Conservation (phyloP, 2,888 invertebrate genomes). For the Ceramica pisi region DNA sequence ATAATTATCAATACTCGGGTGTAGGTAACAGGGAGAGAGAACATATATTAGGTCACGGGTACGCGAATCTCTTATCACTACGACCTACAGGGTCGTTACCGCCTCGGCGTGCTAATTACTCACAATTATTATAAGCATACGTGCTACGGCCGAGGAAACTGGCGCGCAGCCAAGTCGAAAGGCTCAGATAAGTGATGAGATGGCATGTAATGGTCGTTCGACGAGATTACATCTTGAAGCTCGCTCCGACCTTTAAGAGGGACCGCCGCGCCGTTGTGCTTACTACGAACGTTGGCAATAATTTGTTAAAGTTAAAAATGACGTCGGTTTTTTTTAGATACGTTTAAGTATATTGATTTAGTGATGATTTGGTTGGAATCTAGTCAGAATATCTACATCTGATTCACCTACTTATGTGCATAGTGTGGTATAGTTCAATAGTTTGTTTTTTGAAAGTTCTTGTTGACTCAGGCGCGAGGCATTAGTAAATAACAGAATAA, state of each 20-base stretch:
- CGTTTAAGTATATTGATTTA: background rate
- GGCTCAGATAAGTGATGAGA: slow-evolving; percentile 58
- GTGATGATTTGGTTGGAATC: background rate
- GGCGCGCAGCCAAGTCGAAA: slow-evolving; percentile 54
- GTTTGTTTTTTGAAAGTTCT: no score
- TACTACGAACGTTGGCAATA: background rate
- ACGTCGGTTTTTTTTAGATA: background rate
- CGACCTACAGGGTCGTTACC: slow-evolving; percentile 28
- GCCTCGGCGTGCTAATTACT: slow-evolving; percentile 48
- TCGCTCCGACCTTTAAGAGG: slow-evolving; percentile 19
- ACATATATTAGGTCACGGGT: slow-evolving; percentile 18
- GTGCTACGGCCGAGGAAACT: slow-evolving; percentile 33
- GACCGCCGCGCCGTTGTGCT: background rate
- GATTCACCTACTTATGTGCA: no score
- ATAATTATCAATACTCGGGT: background rate
- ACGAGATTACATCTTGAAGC: slow-evolving; percentile 47
- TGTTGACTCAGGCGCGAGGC: no score
- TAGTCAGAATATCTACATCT: no score
- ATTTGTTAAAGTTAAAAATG: background rate
- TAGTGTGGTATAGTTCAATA: no score
- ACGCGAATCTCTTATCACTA: slow-evolving; percentile 40
- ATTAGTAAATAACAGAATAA: no score
- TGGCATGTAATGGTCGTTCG: slow-evolving; percentile 52
- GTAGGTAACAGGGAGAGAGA: background rate
- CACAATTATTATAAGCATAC: slow-evolving; percentile 52